A percentile compares a stretch with the other conserved stretches of the same genome.
phyloP scores from a whole-genome alignment of 2,797 vertebrate species.

The Etheostoma nigrum region DNA sequence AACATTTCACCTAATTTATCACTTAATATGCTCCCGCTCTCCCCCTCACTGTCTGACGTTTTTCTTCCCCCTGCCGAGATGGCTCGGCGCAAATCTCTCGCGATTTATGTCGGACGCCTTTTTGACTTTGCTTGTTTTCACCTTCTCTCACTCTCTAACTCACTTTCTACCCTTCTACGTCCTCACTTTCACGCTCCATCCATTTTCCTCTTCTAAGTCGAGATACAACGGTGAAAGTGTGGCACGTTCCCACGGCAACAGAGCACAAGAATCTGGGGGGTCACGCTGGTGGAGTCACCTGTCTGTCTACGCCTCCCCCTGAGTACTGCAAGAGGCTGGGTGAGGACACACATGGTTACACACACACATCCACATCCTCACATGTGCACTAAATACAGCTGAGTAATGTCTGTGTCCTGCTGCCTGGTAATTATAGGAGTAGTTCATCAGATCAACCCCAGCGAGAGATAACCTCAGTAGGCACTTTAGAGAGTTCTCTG shows the following conservation, averaged over 20 bases:
- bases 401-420: constrained; percentile 64
- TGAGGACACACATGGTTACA: constrained; percentile 60
- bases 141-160: constrained; percentile 17
- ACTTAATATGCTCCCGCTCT: constrained; percentile 47
- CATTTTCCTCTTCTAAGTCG: constrained; percentile 68
- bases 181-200: constrained; percentile 5
- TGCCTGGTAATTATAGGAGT: constrained; percentile 77
- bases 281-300: constrained; percentile 87
- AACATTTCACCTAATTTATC: constrained; percentile 73
- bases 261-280: constrained; percentile 88
- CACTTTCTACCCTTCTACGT: background rate
- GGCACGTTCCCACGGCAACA: constrained; percentile 88
- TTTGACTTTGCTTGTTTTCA: constrained; percentile 56
- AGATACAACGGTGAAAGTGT: constrained; percentile 88
- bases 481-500: constrained; percentile 67
- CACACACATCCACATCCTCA: constrained; percentile 1
- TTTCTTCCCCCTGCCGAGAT: constrained; percentile 37
- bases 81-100: constrained; percentile 36
- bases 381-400: constrained; percentile 32
- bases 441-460: constrained; percentile 73
- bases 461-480: constrained; percentile 69
- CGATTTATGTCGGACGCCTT: constrained; percentile 45
- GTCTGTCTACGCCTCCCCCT: constrained; percentile 81
- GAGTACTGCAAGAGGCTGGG: constrained; percentile 85
- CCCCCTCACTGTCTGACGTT: constrained; percentile 54